Base-by-base conservation (phyloP, 2,113 vertebrate species). In the Oreochromis aureus region DNA sequence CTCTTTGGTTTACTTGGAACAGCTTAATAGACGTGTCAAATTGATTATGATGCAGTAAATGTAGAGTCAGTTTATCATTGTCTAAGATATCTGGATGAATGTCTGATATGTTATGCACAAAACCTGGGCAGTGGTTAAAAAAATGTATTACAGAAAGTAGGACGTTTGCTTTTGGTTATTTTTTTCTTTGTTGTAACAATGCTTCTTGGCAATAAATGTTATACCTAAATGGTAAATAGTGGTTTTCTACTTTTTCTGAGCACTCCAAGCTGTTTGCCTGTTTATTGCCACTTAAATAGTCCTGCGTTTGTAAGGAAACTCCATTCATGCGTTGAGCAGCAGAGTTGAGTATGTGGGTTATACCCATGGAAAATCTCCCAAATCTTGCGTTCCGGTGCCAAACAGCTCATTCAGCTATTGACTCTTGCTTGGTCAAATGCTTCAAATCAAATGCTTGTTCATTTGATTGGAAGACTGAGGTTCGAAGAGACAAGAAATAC, bases 241-340 rank as follows among this genome's bases (percentile, higher is more conserved):
- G 59, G 16, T 13, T 39, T 66, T 39, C 34, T 66, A 66, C 18
- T 66, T 36, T n/a, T 3, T 66, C 32, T 66, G 32, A 36, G 59
- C 0, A 0, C 59, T n/a, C 59, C 4, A 36, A 4, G 10, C 8
- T 39, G 8, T 9, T 39, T 36, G 36, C 36, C 7, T 36, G 7
- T 36, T 39, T 39, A 10, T 39, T 39, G 3, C 3, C 9, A 1
- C 8, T 39, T 39, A 39, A 39, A 9, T 39, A 8, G 34, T 36
- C 7, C 7, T 2, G 6, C 34, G 34, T 36, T 36, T 9, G 3
- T 36, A 36, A 36, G 34, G 34, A 36, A 36, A 36, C 8, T 36
- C 7, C 32, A 12, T n/a, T 7, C 18, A 1, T 66, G 61, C 18
- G 32, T 66, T n/a, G 61, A 66, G 61, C 61, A 39, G 18, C 32